Base-by-base conservation (phyloP, 1,140 invertebrate species). In the Nylanderia fulva region DNA sequence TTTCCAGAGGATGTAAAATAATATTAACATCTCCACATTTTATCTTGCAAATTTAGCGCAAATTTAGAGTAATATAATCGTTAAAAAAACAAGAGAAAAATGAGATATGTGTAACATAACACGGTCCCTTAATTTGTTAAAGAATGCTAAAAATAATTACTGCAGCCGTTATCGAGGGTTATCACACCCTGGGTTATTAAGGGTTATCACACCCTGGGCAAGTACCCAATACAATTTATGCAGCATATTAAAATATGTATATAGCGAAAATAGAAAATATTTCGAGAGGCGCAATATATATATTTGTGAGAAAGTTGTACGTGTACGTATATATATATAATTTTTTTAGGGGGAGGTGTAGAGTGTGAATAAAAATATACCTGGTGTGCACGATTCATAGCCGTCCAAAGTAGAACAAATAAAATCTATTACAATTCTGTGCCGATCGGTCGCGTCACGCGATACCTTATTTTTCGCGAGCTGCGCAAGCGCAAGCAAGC, bases 351-450 rank as follows among this genome's bases (percentile, higher is more conserved):
- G n/a, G 54, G 24, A 87, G 66, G 86, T 82, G 88, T 86, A 71
- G 83, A 80, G 66, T 89, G 86, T 89, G 83, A 72, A 89, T 88
- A 86, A 72, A 89, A 84, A 84, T 89, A 89, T 89, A 89, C 79
- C 87, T 89, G n/a, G 88, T 89, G 88, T 89, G 88, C 87, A 89
- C 88, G 87, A 89, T 89, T 89, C 88, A 85, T 89, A 89, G 88
- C 88, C 88, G 88, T 89, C 87, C 88, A 89, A 89, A 89, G 88
- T 89, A 89, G 88, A 89, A 89, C 88, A 89, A 89, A 89, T 89
- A 86, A 89, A 89, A 84, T 89, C 87, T 86, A 88, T 89, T 84
- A 86, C 85, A 89, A 87, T 71, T 80, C 87, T 80, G 85, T 79
- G 88, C 87, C 88, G 85, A 89, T 56, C 85, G 88, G 85, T 89